phyloP scores from a whole-genome alignment of 1,140 invertebrate species.

The Drepana arcuata region DNA sequence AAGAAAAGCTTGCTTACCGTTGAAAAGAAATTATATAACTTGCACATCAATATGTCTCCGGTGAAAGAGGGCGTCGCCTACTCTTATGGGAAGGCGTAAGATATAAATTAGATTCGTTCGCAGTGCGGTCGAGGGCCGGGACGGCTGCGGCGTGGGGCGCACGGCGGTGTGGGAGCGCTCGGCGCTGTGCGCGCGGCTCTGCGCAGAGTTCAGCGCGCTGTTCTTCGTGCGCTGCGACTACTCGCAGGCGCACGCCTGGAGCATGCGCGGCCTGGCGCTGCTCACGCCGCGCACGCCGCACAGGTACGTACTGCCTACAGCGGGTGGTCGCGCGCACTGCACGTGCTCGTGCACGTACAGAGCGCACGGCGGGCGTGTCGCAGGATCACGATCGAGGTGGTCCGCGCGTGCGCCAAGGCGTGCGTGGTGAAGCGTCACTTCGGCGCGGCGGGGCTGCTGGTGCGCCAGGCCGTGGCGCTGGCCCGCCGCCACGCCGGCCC shows the following conservation, averaged over 20 bases:
- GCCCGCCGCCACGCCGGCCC: constrained; percentile 79
- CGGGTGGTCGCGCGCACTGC: too few species aligned
- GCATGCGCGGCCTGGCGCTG: constrained; percentile 79
- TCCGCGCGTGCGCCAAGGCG: constrained; percentile 87
- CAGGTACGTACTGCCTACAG: constrained; percentile 59
- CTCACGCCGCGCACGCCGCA: constrained; percentile 74
- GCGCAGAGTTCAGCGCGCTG: constrained; percentile 84
- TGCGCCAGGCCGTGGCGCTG: constrained; percentile 84
- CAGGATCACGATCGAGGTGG: constrained; percentile 82
- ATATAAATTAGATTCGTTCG: too few species aligned
- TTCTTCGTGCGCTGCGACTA: constrained; percentile 88
- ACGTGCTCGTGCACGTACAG: background rate
- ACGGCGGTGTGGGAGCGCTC: constrained; percentile 39
- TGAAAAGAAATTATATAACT: too few species aligned
- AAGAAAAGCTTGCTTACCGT: too few species aligned
- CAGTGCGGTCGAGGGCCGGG: constrained; percentile 9
- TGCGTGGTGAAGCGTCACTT: constrained; percentile 91
- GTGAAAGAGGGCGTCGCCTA: too few species aligned
- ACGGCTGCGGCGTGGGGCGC: constrained; percentile 11
- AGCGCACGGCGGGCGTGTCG: background rate
- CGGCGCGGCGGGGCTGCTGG: constrained; percentile 82
- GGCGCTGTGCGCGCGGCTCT: constrained; percentile 77
- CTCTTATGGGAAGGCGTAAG: too few species aligned
- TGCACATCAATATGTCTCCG: too few species aligned
- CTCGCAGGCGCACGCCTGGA: constrained; percentile 82